These are phyloP conservation scores for Schizotus pectinicornis DNA, from an alignment of 2,888 invertebrate species.

Conservation along the genomic window DNA sequence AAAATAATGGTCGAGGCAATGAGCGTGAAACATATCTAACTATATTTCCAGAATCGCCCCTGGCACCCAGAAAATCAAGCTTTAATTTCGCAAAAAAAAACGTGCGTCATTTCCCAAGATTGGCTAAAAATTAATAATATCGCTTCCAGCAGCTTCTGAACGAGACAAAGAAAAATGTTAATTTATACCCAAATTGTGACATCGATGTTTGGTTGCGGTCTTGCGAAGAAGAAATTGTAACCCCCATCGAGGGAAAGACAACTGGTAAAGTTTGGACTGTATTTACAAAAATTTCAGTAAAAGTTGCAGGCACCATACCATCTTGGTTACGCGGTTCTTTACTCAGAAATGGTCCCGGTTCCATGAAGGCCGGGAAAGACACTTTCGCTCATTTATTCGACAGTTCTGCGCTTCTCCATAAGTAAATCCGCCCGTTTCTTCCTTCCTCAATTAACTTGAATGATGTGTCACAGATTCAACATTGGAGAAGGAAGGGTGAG, in stretches of 20 bases:
- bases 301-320: slow-evolving; percentile 63
- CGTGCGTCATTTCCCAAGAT: slow-evolving; percentile 18
- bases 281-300: slow-evolving; percentile 2
- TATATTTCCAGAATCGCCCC: slow-evolving; percentile 45
- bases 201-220: slow-evolving; percentile 80
- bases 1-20: background rate
- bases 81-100: slow-evolving; percentile 34
- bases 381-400: slow-evolving; percentile 88
- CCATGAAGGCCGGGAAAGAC: slow-evolving; percentile 79
- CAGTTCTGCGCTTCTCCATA: slow-evolving; percentile 82
- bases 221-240: slow-evolving; percentile 75
- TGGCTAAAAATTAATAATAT: background rate
- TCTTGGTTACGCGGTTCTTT: slow-evolving; percentile 80
- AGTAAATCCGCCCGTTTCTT: no score
- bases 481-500: slow-evolving; percentile 76
- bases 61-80: slow-evolving; percentile 38
- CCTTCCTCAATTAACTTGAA: slow-evolving; percentile 2
- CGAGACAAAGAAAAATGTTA: no score
- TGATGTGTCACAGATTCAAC: slow-evolving; percentile 69
- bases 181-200: slow-evolving; percentile 69
- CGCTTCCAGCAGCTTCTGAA: background rate
- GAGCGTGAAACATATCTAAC: slow-evolving; percentile 27
- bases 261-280: slow-evolving; percentile 60
- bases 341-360: slow-evolving; percentile 88
- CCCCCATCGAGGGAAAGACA: slow-evolving; percentile 70